Conservation (phyloP, 2,113 vertebrate genomes). For the Corvus moneduloides region DNA sequence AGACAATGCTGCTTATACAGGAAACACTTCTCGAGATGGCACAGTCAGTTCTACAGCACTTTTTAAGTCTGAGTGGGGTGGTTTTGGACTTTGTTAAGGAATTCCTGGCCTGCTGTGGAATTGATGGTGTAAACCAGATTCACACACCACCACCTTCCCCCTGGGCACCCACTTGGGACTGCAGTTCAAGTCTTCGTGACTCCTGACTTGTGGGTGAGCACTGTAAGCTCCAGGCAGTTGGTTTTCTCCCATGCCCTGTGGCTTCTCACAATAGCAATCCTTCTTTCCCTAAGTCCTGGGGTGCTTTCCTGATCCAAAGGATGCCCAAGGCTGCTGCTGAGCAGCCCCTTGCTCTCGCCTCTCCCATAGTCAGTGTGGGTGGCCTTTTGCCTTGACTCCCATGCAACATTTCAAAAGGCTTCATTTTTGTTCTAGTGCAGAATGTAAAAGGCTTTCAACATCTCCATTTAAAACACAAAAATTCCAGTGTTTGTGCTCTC, state of each 20-base stretch:
- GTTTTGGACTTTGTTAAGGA: neutral
- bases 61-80: neutral
- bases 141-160: neutral
- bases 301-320: neutral
- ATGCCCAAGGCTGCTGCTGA: neutral
- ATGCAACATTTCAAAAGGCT: conserved; percentile 21
- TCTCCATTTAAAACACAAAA: conserved; percentile 24
- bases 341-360: neutral
- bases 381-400: conserved; percentile 35
- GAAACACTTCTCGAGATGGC: neutral
- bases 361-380: neutral
- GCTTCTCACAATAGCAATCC: neutral
- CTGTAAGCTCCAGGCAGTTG: neutral
- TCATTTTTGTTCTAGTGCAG: neutral
- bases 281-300: neutral
- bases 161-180: neutral
- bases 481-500: neutral
- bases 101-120: neutral
- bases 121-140: neutral
- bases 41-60: neutral
- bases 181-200: neutral
- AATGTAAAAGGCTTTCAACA: conserved; percentile 56
- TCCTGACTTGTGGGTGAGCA: neutral
- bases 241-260: neutral
- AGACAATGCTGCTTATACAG: neutral